Base-by-base conservation (phyloP, 2,888 invertebrate genomes). In the Drosophila lacicola region DNA sequence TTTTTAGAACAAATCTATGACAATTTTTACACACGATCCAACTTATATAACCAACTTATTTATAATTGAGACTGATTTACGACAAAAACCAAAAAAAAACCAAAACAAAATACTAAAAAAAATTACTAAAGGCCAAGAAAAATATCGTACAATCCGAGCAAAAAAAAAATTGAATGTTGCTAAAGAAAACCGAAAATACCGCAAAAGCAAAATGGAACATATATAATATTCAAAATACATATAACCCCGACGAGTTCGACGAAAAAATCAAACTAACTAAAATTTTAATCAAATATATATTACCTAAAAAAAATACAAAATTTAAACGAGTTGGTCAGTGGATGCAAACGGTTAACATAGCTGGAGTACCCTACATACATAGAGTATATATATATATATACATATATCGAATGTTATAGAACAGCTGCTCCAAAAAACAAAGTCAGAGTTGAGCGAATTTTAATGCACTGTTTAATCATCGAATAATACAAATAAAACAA, bases 381-480 rank as follows among this genome's bases (percentile, higher is more conserved):
- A 68, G 74, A 73, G 56, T 54, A 68, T 57, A 68, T 62, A 64
- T 45, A 70, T 75, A 66, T 47, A 75, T 55, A 54, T 55, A 53
- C 64, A 68, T 54, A 78, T 74, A 85, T 78, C 47, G 54, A 82
- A 71, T 83, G 87, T 87, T 82, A 86, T 66, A 78, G 65, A 78
- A 63, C 57, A 74, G 34, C 55, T 62, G 67, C 63, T 72, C 39
- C 36, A 44, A 36, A 25, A 63, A 45, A 34, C 17, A 45, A 57
- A 79, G 34, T 53, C 62, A 56, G 70, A 88, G 89, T 84, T 89
- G 88, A 74, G 60, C 61, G 81, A 75, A 84, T 80, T 89, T 87
- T 82, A 86, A 89, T 88, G 90, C 91, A 91, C 91, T 91, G 89
- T 91, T 91, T 90, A 87, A 80, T 90, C 90, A 88, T 90, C 90